These are phyloP conservation scores for Blennius ocellaris DNA, from an alignment of 2,113 vertebrate genomes.

Conservation along the genomic window DNA sequence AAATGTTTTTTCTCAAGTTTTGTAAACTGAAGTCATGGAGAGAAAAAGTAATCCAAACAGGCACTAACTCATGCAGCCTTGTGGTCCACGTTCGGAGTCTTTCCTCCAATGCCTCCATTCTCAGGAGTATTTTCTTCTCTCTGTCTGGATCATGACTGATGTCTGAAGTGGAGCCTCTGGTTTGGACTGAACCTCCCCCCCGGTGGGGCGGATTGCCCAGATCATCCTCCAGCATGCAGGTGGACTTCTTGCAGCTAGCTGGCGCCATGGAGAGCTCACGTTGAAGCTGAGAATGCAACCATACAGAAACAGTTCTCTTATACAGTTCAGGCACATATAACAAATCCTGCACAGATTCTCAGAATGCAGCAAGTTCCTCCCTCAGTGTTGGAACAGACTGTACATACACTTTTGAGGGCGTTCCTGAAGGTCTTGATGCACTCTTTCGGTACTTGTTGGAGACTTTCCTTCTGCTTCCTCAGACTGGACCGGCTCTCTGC, in stretches of 20 bases:
- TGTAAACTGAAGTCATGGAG: no score
- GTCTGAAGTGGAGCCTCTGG: conserved; percentile 42
- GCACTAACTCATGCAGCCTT: conserved; percentile 83
- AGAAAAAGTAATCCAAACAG: neutral
- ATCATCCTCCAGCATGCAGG: conserved; percentile 25
- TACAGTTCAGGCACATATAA: neutral
- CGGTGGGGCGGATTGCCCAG: conserved; percentile 3
- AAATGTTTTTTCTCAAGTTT: no score
- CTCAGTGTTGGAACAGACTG: conserved; percentile 3
- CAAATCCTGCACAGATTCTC: no score
- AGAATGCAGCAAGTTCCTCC: neutral
- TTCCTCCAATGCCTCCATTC: conserved; percentile 81
- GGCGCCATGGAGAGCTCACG: conserved; percentile 73
- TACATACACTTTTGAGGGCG: conserved; percentile 85
- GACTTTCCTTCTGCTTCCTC: conserved; percentile 79
- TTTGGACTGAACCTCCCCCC: conserved; percentile 49
- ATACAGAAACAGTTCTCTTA: conserved; percentile 14
- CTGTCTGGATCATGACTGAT: conserved; percentile 46
- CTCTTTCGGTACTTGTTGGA: conserved; percentile 83
- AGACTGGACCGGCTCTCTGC: conserved; percentile 80
- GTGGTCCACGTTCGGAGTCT: conserved; percentile 80
- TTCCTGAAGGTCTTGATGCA: conserved; percentile 82
- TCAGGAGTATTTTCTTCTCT: conserved; percentile 77
- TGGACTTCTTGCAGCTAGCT: conserved; percentile 49
- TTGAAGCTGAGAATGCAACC: conserved; percentile 80